Evolutionary conservation across 2,888 invertebrate species (phyloP).

Genomic region (Maniola hyperantus): DNA sequence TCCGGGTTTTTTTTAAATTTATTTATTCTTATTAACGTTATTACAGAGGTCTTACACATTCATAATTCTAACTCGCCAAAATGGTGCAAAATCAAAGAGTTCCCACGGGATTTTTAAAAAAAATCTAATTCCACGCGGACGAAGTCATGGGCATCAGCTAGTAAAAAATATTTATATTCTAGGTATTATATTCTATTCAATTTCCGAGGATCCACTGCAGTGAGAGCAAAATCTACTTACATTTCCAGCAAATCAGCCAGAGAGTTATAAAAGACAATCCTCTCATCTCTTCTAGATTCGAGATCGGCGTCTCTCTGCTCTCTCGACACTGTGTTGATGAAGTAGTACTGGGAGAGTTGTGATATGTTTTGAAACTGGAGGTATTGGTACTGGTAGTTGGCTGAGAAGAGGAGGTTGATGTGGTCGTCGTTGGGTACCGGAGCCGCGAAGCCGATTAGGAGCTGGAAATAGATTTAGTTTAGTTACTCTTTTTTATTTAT

Average conservation of each 20-base stretch:
- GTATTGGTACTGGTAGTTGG: slow-evolving; percentile 87
- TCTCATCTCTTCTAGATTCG: slow-evolving; percentile 58
- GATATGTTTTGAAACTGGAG: slow-evolving; percentile 76
- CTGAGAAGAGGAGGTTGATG: slow-evolving; percentile 79
- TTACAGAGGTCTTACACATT: too few species aligned
- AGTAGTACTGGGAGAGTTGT: slow-evolving; percentile 75
- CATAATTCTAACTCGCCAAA: too few species aligned
- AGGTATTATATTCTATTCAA: too few species aligned
- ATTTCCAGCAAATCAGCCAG: slow-evolving; percentile 59
- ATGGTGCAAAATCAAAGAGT: too few species aligned
- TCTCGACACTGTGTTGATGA: slow-evolving; percentile 66
- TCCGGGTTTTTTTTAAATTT: too few species aligned
- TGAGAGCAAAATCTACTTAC: slow-evolving; percentile 59
- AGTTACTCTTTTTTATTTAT: too few species aligned
- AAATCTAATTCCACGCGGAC: too few species aligned
- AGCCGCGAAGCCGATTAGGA: slow-evolving; percentile 81
- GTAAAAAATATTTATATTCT: too few species aligned
- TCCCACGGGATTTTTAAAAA: too few species aligned
- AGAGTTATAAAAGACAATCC: slow-evolving; percentile 65
- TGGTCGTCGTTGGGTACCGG: slow-evolving; percentile 81
- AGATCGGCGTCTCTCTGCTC: slow-evolving; percentile 64
- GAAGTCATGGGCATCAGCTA: too few species aligned
- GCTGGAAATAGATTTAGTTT: slow-evolving; percentile 61
- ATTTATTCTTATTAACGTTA: too few species aligned
- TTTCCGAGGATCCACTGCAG: too few species aligned